A percentile compares a stretch with the other conserved stretches of the same genome.
phyloP scores from a whole-genome alignment of 2,888 invertebrate genomes.

The Rhamphomyia laevipes region DNA sequence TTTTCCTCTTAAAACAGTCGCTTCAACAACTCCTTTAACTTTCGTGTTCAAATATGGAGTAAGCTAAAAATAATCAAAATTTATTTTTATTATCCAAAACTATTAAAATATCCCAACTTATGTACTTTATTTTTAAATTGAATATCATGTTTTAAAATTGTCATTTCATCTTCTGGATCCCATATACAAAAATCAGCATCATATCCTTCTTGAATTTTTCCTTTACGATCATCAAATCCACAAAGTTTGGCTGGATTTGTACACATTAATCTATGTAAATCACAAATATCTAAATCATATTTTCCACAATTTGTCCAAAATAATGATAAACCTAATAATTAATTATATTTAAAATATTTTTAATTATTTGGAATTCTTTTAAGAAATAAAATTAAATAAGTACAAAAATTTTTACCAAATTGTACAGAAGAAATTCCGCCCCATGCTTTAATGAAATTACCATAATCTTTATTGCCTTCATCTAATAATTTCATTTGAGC shows the following conservation, averaged over 20 bases:
- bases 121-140: constrained; percentile 51
- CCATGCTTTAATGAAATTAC: constrained; percentile 52
- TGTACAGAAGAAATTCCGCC: constrained; percentile 58
- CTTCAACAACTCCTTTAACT: constrained; percentile 45
- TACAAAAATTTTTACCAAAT: constrained; percentile 40
- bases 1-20: constrained; percentile 48
- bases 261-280: constrained; percentile 44
- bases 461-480: constrained; percentile 22
- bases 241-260: constrained; percentile 45
- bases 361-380: no score
- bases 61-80: constrained; percentile 36
- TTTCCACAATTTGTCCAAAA: constrained; percentile 49
- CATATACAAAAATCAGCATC: constrained; percentile 57
- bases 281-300: constrained; percentile 40
- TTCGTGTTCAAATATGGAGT: constrained; percentile 48
- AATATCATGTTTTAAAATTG: constrained; percentile 42
- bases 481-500: constrained; percentile 41
- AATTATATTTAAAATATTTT: not conserved
- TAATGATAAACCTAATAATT: constrained; percentile 42
- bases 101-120: not conserved
- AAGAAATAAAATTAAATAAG: no score
- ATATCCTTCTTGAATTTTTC: constrained; percentile 42
- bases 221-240: constrained; percentile 45
- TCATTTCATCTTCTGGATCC: constrained; percentile 44
- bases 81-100: not conserved